phyloP scores from a whole-genome alignment of 2,113 vertebrate genomes.

The Brachypodius melanocephalos region DNA sequence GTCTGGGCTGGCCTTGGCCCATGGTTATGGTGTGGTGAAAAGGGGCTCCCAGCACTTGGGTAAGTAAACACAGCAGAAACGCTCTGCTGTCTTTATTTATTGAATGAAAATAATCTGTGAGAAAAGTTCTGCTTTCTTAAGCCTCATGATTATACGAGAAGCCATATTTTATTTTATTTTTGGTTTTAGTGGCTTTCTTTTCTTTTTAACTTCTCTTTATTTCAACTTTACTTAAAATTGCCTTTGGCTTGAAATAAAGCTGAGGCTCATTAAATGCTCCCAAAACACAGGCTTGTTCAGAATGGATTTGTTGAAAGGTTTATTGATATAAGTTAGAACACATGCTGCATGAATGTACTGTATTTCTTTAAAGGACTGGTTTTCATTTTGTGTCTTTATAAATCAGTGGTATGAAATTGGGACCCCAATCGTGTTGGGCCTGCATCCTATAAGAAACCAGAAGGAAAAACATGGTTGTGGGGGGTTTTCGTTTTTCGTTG shows the following conservation, averaged over 20 bases:
- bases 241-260: slow-evolving; percentile 55
- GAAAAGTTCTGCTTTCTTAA: slow-evolving; percentile 36
- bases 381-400: slow-evolving; percentile 57
- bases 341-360: slow-evolving; percentile 35
- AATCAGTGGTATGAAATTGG: slow-evolving; percentile 33
- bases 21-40: neutral
- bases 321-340: slow-evolving; percentile 61
- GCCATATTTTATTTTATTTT: slow-evolving; percentile 45
- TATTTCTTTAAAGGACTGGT: neutral
- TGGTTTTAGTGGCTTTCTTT: slow-evolving; percentile 50
- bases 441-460: slow-evolving; percentile 40
- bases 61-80: neutral
- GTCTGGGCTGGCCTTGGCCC: neutral
- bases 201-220: slow-evolving; percentile 44
- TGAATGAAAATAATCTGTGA: slow-evolving; percentile 35
- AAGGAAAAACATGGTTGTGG: neutral
- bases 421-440: neutral
- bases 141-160: slow-evolving; percentile 11
- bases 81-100: slow-evolving; percentile 29
- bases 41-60: neutral
- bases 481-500: slow-evolving; percentile 21
- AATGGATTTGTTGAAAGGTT: slow-evolving; percentile 61
- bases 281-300: slow-evolving; percentile 52
- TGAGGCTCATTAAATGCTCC: slow-evolving; percentile 56
- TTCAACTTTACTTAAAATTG: slow-evolving; percentile 39